Percentiles rank a stretch among this genome's conserved stretches.
phyloP scores from a whole-genome alignment of 2,113 vertebrate genomes.

The Drymodes brunneopygia region DNA sequence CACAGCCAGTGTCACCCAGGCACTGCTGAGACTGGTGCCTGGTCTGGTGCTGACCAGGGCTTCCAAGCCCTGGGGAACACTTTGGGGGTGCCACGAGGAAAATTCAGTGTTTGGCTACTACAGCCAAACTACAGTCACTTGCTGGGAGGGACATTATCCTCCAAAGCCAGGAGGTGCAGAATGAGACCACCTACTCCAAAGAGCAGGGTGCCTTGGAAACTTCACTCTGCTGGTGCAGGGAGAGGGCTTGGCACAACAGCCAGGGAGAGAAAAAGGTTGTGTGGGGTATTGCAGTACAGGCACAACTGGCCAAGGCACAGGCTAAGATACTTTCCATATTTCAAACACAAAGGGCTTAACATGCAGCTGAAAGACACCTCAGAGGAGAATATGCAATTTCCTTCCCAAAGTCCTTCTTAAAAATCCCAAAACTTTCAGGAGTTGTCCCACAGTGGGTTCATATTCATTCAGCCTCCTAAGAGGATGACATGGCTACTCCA shows the following conservation, averaged over 20 bases:
- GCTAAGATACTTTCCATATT: neutral
- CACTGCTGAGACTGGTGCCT: neutral
- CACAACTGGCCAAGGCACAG: neutral
- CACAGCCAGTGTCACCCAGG: neutral
- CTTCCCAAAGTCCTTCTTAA: neutral
- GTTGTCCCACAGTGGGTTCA: rapidly evolving
- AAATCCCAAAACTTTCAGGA: neutral
- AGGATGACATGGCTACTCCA: neutral
- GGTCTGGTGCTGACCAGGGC: rapidly evolving
- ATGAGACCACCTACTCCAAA: neutral
- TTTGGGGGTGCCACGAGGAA: neutral
- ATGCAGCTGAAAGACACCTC: neutral
- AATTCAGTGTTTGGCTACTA: neutral
- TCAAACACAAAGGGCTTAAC: neutral
- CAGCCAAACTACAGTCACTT: neutral
- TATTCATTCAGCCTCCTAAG: neutral
- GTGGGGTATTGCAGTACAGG: neutral
- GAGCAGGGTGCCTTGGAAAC: neutral
- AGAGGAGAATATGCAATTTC: neutral
- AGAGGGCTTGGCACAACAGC: neutral
- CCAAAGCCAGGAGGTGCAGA: neutral
- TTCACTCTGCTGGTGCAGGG: neutral
- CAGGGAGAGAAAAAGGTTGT: neutral
- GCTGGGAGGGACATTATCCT: neutral
- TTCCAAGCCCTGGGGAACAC: neutral